Evolutionary conservation across 2,113 vertebrate species (phyloP).

Genomic region (Bufo bufo): DNA sequence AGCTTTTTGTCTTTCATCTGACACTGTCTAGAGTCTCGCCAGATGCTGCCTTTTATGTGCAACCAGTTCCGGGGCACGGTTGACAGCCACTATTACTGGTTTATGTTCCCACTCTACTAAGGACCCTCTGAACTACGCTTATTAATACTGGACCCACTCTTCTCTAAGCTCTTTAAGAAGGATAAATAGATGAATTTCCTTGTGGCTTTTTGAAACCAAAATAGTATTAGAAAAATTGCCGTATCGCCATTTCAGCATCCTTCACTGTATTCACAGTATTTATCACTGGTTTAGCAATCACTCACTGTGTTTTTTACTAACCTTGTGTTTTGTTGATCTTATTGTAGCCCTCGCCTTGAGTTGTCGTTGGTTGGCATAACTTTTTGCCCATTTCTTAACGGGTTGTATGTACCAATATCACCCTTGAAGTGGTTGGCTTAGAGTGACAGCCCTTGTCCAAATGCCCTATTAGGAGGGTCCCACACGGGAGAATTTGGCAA

Average conservation of each 20-base stretch:
- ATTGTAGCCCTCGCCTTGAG: not conserved
- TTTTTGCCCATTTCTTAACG: not conserved
- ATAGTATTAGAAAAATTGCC: not conserved
- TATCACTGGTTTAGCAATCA: not conserved
- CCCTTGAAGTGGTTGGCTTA: too few relatives aligned
- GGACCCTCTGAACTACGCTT: not conserved
- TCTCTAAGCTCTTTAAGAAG: not conserved
- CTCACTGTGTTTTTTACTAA: not conserved
- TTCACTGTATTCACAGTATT: not conserved
- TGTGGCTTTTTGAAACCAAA: not conserved
- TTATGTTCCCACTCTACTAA: not conserved
- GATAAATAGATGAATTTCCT: constrained; percentile 10
- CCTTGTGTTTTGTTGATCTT: not conserved
- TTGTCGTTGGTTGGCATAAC: not conserved
- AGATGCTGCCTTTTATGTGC: constrained; percentile 59
- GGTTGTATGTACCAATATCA: too few relatives aligned
- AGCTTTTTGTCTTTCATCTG: constrained; percentile 62
- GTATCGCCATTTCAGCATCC: not conserved
- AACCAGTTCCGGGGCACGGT: constrained; percentile 56
- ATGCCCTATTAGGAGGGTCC: too few relatives aligned
- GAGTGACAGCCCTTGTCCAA: too few relatives aligned
- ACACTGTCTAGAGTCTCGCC: constrained; percentile 58
- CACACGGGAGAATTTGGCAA: too few relatives aligned
- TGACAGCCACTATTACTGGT: constrained; percentile 60
- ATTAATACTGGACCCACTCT: constrained; percentile 6